These are phyloP conservation scores for Myotis myotis DNA, from an alignment of 2,797 vertebrate genomes.

Conservation along the genomic window DNA sequence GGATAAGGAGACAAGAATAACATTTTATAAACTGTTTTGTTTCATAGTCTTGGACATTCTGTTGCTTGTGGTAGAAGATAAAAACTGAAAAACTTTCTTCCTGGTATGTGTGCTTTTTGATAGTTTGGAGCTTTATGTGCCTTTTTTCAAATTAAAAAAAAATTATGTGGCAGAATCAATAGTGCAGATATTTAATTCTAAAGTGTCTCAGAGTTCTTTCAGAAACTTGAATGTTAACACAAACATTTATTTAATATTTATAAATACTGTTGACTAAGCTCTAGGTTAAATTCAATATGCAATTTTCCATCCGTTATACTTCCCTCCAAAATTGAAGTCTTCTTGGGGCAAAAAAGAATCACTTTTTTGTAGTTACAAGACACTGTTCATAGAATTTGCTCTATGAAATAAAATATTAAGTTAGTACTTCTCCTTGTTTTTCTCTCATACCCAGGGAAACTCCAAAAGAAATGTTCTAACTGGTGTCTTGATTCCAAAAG, in stretches of 20 bases:
- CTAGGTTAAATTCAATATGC: not conserved
- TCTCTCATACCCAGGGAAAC: not conserved
- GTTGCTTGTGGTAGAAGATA: not conserved
- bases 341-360: not conserved
- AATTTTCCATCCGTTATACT: not conserved
- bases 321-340: not conserved
- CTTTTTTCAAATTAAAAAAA: not conserved
- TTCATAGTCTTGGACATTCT: not conserved
- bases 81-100: not conserved
- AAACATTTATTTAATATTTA: not conserved
- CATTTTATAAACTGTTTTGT: not conserved
- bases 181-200: not conserved
- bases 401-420: constrained; percentile 4
- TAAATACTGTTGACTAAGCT: not conserved
- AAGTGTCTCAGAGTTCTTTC: not conserved
- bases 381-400: not conserved
- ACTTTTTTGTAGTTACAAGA: not conserved
- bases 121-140: not conserved
- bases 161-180: not conserved
- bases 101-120: not conserved
- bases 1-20: not conserved
- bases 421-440: not conserved
- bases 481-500: not conserved
- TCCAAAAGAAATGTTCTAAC: not conserved
- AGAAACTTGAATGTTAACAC: not conserved